phyloP scores from a whole-genome alignment of 2,888 invertebrate species.

The Polietes domitor region DNA sequence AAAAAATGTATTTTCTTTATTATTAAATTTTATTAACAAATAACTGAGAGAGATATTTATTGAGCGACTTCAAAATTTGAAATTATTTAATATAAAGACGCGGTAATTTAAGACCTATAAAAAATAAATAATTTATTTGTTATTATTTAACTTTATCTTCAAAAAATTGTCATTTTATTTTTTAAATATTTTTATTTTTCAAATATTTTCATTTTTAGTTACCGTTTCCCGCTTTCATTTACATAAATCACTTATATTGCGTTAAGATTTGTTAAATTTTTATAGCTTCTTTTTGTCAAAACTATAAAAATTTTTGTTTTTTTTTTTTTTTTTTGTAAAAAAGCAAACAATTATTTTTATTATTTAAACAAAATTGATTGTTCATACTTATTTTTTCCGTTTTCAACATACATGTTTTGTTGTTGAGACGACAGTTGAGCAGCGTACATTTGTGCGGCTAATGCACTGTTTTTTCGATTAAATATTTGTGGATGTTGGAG shows the following conservation, averaged over 20 bases:
- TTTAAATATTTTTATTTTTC: neutral
- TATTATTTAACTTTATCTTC: neutral
- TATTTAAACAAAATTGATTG: constrained; percentile 36
- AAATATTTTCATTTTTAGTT: neutral
- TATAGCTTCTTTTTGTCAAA: constrained; percentile 61
- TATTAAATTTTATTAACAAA: too few species aligned
- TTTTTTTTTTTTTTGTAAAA: constrained; percentile 31
- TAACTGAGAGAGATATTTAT: too few species aligned
- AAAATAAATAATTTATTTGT: too few species aligned
- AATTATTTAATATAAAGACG: too few species aligned
- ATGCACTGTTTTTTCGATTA: constrained; percentile 87
- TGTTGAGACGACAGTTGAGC: constrained; percentile 95
- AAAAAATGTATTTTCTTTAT: too few species aligned
- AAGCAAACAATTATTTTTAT: constrained; percentile 58
- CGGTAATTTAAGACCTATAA: too few species aligned
- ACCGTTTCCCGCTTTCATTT: neutral
- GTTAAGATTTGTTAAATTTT: constrained; percentile 44
- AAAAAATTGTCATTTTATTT: neutral
- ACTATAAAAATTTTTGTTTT: constrained; percentile 54
- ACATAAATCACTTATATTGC: constrained; percentile 9
- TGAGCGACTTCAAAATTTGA: too few species aligned
- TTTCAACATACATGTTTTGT: constrained; percentile 93
- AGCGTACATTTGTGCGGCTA: constrained; percentile 98
- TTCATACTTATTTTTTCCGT: constrained; percentile 63
- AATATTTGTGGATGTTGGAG: too few species aligned